Conservation (phyloP, 2,888 invertebrate species). For the Lochmaea capreae region DNA sequence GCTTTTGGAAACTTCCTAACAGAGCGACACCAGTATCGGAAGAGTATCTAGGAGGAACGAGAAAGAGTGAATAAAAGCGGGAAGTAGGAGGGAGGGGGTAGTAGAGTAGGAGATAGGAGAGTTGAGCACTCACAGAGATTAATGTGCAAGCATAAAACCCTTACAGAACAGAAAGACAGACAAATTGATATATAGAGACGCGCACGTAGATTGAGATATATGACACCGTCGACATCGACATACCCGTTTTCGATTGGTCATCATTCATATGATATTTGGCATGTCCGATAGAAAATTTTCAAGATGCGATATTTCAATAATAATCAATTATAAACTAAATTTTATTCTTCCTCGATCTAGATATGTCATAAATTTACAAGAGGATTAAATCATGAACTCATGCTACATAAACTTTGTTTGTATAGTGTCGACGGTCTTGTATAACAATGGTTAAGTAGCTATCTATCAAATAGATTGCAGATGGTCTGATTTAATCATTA, state of each 20-base stretch:
- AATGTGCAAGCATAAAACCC: slow-evolving; percentile 60
- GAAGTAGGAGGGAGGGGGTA: slow-evolving; percentile 15
- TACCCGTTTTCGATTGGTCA: slow-evolving; percentile 57
- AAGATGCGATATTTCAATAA: slow-evolving; percentile 51
- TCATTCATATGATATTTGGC: slow-evolving; percentile 59
- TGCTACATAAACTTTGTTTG: too few species aligned
- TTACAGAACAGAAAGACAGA: slow-evolving; percentile 57
- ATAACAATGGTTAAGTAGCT: too few species aligned
- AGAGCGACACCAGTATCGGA: slow-evolving; percentile 22
- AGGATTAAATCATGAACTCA: too few species aligned
- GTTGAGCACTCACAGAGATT: slow-evolving; percentile 61
- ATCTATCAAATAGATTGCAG: too few species aligned
- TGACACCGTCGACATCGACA: slow-evolving; percentile 57
- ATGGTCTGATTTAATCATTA: too few species aligned
- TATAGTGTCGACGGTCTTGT: too few species aligned
- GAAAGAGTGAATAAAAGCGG: slow-evolving; percentile 2
- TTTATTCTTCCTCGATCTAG: background rate
- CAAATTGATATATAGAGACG: slow-evolving; percentile 64
- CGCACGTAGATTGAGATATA: slow-evolving; percentile 63
- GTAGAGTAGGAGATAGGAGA: slow-evolving; percentile 10
- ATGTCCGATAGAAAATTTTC: slow-evolving; percentile 53
- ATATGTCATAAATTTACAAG: background rate
- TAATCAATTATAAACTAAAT: slow-evolving; percentile 45
- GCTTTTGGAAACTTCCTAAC: slow-evolving; percentile 10
- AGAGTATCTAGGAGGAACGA: slow-evolving; percentile 10